Evolutionary conservation across 2,113 vertebrate species (phyloP), one percentile per base, ranked within the genome.

Genomic region (Nycticryphes semicollaris): DNA sequence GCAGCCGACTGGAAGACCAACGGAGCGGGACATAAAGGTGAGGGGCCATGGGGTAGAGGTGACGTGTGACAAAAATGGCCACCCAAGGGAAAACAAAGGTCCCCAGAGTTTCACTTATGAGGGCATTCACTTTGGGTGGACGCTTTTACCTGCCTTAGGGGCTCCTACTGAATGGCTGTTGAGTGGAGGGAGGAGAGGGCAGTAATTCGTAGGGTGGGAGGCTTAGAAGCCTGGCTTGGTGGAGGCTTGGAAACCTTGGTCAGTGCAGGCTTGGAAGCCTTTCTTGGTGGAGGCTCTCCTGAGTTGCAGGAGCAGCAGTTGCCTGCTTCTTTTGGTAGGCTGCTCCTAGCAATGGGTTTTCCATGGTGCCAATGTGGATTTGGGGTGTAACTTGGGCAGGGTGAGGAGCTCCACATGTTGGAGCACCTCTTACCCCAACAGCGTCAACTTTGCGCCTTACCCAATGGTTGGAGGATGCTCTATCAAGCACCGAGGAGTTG

Each of bases 1-100:
- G 99, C 99, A 0, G 97, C 95, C 0, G 99, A 99, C 98, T 99
- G 99, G 99, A 99, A 98, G 87, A 98, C 98, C 94, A 99, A 99
- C 0, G 99, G 98, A 1, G 99, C 98, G 0, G 99, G 99, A 77
- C 97, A 98, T 81, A 98, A 98, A 99, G 99, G 99, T 99, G 97
- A 93, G 95, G 43, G 53, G 28, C 81, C 0, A 0, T 12, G 13
- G 86, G 48, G 8, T 1, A 13, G 30, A 43, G 73, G 33, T 2
- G 31, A 30, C 0, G 0, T 0, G 0, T 45, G 39, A 47, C 23
- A 14, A 27, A 77, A 81, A 72, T 1, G 1, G 33, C 53, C 66
- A 50, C 0, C 1, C 30, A 54, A 78, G 18, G 75, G 85, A 60
- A 63, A 68, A 31, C 1, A 48, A 60, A 77, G n/a, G 16, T 75